Base-by-base conservation (phyloP, 2,888 invertebrate genomes). In the Tetragonula carbonaria region DNA sequence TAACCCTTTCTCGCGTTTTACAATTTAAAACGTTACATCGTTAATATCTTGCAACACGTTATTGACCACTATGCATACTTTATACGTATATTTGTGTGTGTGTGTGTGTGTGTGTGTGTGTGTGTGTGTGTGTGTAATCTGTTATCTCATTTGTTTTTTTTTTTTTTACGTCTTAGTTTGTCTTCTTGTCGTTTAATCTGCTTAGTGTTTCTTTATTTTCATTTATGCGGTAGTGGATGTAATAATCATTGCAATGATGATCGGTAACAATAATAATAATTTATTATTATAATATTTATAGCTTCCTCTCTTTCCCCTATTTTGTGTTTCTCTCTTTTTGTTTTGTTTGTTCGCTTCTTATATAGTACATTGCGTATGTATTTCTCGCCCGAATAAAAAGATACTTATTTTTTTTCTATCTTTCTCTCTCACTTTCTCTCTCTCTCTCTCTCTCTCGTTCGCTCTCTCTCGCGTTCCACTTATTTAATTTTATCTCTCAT, bases 231-330 rank as follows among this genome's bases (percentile, higher is more conserved):
- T 90, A 90, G 87, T 90, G 90, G 87, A 82, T 90, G 88, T 90
- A 89, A 86, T 90, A 90, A 90, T 90, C 90, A 90, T 90, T 90
- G 87, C 90, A 91, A 91, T 92, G 90, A 90, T 90, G 89, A 89
- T 91, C 90, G 89, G 88, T 91, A 92, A 92, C 91, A 92, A 91
- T 91, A 92, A 91, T 91, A 92, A 91, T 92, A 91, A 90, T 90
- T 91, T 91, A 91, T 92, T 92, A 90, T 91, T 28, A 91, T 92
- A 92, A 88, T 93, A 93, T 93, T 92, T 92, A 92, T 93, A 92
- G 90, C 90, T 88, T 53, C 68, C n/a, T 68, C n/a, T n/a, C 59
- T 59, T 33, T 23, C 18, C 16, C 28, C 51, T n/a, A 14, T 2
- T 62, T 21, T 28, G 2, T 67, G 2, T 67, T 16, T 68, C 21